These are phyloP conservation scores for Eulemur rubriventer DNA, from an alignment of 2,797 vertebrate species.

Conservation along the genomic window DNA sequence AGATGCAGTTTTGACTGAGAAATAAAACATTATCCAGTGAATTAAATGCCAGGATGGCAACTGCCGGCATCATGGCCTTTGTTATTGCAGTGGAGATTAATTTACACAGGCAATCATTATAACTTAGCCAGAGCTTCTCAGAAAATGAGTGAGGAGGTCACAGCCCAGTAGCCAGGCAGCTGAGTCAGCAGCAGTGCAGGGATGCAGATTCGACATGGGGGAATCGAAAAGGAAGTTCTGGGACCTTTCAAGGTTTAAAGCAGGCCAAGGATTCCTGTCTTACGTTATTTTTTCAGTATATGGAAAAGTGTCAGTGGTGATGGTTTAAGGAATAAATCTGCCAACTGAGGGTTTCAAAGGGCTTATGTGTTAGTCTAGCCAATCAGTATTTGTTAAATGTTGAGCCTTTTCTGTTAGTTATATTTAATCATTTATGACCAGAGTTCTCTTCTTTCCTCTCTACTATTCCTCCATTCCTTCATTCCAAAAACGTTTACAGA, in stretches of 20 bases:
- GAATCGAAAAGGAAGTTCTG: neutral
- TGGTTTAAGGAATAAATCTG: neutral
- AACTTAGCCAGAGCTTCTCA: neutral
- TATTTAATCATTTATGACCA: neutral
- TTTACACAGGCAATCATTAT: neutral
- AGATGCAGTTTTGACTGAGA: neutral
- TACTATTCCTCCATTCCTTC: neutral
- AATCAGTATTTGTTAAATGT: neutral
- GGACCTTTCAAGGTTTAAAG: neutral
- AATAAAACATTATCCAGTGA: neutral
- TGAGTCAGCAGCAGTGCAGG: neutral
- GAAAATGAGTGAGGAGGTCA: neutral
- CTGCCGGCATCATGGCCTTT: neutral
- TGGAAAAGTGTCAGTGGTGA: neutral
- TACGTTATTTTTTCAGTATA: neutral
- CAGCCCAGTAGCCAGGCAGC: neutral
- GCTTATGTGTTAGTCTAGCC: neutral
- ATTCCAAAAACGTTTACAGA: neutral
- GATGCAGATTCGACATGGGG: neutral
- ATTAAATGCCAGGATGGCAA: neutral
- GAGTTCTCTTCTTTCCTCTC: neutral
- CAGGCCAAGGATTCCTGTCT: neutral
- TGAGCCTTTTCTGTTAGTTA: neutral
- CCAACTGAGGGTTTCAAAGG: neutral
- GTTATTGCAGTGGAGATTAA: neutral